Evolutionary conservation across 2,888 invertebrate species (phyloP), one percentile per base, ranked within the genome.

Genomic region (Bursaphelenchus okinawaensis): DNA sequence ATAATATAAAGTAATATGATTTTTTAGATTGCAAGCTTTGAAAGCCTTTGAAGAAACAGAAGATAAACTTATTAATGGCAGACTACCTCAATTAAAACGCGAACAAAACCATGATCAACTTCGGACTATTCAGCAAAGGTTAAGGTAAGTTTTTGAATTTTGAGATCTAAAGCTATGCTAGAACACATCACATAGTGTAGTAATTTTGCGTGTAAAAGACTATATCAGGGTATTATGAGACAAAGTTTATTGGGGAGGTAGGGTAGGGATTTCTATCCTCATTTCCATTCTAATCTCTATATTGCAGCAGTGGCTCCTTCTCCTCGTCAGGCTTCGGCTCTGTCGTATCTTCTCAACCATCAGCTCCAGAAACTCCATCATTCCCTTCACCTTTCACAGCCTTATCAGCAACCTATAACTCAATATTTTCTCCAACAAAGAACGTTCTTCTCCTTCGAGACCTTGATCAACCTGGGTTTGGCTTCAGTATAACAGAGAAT

Each of bases 401-500:
- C 40, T n/a, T 40, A 3, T n/a, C 40, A 40, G n/a, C n/a, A 16
- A n/a, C 40, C 2, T 50, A 31, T 16, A 52, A 19, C 51, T 59
- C 60, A 12, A 50, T 59, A 3, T 29, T 59, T 50, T 50, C 60
- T 8, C 12, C 55, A 16, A 59, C 60, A 20, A 59, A 59, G 28
- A 59, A 59, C 50, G 60, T 59, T 12, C 20, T 59, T 8, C 7
- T 59, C 55, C 51, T 59, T 31, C 60, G 60, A 1, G 60, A 59
- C 23, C 19, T 50, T 3, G 60, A 59, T 4, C 51, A 40, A 16
- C 22, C 22, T 3, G 60, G 60, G 9, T 59, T 59, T 20, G 60
- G 60, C 40, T 59, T 59, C 60, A 54, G 52, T 22, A 59, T 59
- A 19, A 40, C 60, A 8, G 60, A 59, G 28, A 59, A 22, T 50